Evolutionary conservation across 2,797 vertebrate genomes (phyloP).

Genomic region (Bradypodion pumilum): DNA sequence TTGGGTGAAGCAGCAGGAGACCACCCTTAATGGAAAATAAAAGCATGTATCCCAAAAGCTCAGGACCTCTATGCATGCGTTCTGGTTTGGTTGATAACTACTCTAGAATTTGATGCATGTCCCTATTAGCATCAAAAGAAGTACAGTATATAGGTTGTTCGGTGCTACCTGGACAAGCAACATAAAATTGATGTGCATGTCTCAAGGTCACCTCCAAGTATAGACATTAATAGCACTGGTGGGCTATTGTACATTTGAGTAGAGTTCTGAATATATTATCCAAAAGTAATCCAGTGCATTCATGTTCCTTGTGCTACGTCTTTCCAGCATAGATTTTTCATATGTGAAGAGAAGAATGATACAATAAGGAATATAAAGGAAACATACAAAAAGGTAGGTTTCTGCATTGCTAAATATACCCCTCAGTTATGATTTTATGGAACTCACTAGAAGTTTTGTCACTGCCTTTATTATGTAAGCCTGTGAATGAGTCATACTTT

Average conservation of each 20-base stretch:
- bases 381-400: conserved; percentile 81
- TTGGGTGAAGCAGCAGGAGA: not conserved
- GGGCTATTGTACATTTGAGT: not conserved
- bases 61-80: not conserved
- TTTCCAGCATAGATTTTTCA: conserved; percentile 80
- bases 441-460: rapidly evolving
- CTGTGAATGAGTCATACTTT: not conserved
- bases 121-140: not conserved
- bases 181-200: not conserved
- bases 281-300: rapidly evolving
- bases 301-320: conserved; percentile 20
- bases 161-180: not conserved
- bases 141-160: not conserved
- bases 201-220: not conserved
- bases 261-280: rapidly evolving
- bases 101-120: not conserved
- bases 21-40: not conserved
- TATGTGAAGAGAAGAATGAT: conserved; percentile 82
- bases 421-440: rapidly evolving
- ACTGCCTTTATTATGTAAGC: not conserved
- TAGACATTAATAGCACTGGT: not conserved
- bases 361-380: conserved; percentile 79
- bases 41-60: not conserved
- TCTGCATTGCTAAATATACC: rapidly evolving
- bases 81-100: not conserved